Evolutionary conservation across 2,888 invertebrate species (phyloP), one percentile per base, ranked within the genome.

Genomic region (Cantharis flavilabris): DNA sequence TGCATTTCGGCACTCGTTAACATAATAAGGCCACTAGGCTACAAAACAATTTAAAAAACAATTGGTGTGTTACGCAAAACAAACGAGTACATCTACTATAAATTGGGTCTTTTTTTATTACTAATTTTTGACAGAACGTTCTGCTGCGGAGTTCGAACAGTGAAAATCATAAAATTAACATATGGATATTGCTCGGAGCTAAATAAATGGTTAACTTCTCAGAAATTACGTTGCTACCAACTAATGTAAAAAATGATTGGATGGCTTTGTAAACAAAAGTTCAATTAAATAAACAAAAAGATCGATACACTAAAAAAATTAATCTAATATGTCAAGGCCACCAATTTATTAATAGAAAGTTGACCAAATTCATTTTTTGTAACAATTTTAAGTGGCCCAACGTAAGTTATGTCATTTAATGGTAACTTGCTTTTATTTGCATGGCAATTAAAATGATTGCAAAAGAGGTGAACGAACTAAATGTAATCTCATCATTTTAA

Each of bases 321-420:
- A 49, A 49, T 49, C 49, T n/a, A 49, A 26, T 26, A 70, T 70
- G 73, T 73, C 73, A 73, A 70, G 73, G 73, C 16, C 63, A 63
- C 28, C 69, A 10, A 67, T 23, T 26, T 67, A 26, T 67, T 23
- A 67, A 67, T 67, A 67, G 65, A 67, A 67, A 67, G 65, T 67
- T 67, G 20, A 20, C 23, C 20, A 67, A 67, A 26, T 67, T 67
- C 26, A n/a, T 67, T 67, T 67, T 67, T 23, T 67, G 65, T 67
- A 67, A 67, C 26, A 67, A 67, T 67, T 65, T 67, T 67, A 67
- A 67, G 65, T 67, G 18, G 65, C 23, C 23, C 65, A 67, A 23
- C 26, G 65, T 26, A 20, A 67, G 20, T 67, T 67, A 67, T 67
- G 65, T 67, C 20, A 67, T 23, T 67, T 67, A 67, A 23, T 67